phyloP scores from a whole-genome alignment of 2,113 vertebrate genomes.

The Pelodiscus sinensis region DNA sequence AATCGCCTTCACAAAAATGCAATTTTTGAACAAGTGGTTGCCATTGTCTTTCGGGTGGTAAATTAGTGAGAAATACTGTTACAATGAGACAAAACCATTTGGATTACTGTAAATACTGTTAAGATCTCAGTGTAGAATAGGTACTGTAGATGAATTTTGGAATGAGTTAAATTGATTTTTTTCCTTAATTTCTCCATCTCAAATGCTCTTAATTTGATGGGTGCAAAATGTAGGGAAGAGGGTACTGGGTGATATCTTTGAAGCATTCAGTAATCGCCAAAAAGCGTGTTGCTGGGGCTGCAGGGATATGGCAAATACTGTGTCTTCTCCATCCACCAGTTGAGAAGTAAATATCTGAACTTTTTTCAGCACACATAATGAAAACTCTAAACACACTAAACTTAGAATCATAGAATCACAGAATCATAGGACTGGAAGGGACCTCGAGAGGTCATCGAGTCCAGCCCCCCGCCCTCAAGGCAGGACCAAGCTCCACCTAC shows the following conservation, averaged over 20 bases:
- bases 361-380: fast-evolving
- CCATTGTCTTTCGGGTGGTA: not conserved
- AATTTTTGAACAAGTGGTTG: not conserved
- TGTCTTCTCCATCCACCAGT: not conserved
- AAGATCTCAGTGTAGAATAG: not conserved
- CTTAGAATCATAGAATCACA: too few relatives aligned
- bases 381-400: not conserved
- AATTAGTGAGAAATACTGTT: not conserved
- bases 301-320: not conserved
- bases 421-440: too few relatives aligned
- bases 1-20: not conserved
- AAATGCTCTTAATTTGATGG: not conserved
- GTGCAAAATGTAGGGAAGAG: not conserved
- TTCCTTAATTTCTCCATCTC: not conserved
- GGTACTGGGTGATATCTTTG: not conserved
- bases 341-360: not conserved
- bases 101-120: fast-evolving
- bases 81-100: not conserved
- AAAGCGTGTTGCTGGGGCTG: not conserved
- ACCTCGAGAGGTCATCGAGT: too few relatives aligned
- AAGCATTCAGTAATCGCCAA: not conserved
- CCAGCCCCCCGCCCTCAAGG: too few relatives aligned
- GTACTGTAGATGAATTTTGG: not conserved
- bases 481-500: too few relatives aligned
- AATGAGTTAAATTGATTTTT: not conserved